Evolutionary conservation across 2,797 vertebrate genomes (phyloP), one percentile per base, ranked within the genome.

Genomic region (Poecilia picta): DNA sequence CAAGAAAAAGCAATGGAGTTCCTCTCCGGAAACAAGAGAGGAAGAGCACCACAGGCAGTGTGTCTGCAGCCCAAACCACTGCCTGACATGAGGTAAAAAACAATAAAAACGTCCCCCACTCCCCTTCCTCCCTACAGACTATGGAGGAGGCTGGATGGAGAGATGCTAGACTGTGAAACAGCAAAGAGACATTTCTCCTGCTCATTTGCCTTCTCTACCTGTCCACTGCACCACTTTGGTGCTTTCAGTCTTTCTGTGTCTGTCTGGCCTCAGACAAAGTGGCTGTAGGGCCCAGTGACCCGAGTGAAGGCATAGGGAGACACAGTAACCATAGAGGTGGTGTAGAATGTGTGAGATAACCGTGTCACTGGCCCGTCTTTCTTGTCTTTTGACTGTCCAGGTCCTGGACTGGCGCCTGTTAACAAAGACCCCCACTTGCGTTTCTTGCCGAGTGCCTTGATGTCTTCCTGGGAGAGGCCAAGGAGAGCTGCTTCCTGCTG

Each of bases 211-310:
- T 84, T 87, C 86, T 88, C 83, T 85, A 86, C 84, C 83, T 88
- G 86, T 89, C 89, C 89, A 83, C 85, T 86, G 87, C 85, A 91
- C 83, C 88, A 83, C 85, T 88, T 78, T 88, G 87, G 81, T 81
- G 86, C 83, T 77, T 45, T 83, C 59, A 83, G 87, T 91, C 83
- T 73, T 73, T 89, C 70, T 84, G 72, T 83, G 80, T 84, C 73
- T 80, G 66, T 92, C 88, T 77, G 81, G 81, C 87, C 91, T 98
- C 95, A 98, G 93, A 98, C 96, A 93, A 97, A 98, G 95, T 96
- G 96, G 95, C 97, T 99, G 95, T 99, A 99, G 87, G 98, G 98
- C 86, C 98, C 98, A 15, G 98, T 99, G 96, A 99, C 97, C 94
- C 97, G 97, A 82, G 98, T 99, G 95, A 97, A 98, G 95, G 98